Evolutionary conservation across 2,888 invertebrate genomes (phyloP), one percentile per base, ranked within the genome.

Genomic region (Lepetodrilus schrolli): DNA sequence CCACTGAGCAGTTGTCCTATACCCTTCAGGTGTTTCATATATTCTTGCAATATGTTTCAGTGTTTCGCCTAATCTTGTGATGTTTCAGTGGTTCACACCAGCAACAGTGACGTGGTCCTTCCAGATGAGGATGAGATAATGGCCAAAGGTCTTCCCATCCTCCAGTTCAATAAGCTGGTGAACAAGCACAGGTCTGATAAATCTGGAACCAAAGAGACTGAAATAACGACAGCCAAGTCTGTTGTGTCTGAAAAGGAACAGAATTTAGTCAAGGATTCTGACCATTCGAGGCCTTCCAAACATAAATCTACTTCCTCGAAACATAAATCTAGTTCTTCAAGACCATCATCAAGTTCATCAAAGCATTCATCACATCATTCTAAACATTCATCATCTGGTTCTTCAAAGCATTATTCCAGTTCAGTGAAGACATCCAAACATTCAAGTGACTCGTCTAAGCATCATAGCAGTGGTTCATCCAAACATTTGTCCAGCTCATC

Each of bases 41-140:
- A n/a, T n/a, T n/a, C n/a, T n/a, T n/a, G n/a, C n/a, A n/a, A n/a
- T n/a, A n/a, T n/a, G n/a, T n/a, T n/a, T n/a, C n/a, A n/a, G n/a
- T n/a, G n/a, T n/a, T n/a, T n/a, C n/a, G n/a, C n/a, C n/a, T n/a
- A n/a, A n/a, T n/a, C n/a, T n/a, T n/a, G n/a, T 8, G 30, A 47
- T 47, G 5, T 58, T 68, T 10, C 47, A 68, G 68, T 13, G 3
- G 4, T 23, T 10, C 47, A 47, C 10, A 10, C 47, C 0, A 47
- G 48, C 70, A 48, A 73, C 73, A 20, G 30, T 72, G 85, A 85
- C 79, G 85, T 83, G 2, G 79, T 80, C 7, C 72, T 81, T 49
- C 85, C 85, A 1, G 75, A 78, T 49, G 75, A 76, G 20, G 80
- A 82, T 51, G 80, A 85, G 43, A 80, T 82, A 10, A 74, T 81